These are phyloP conservation scores for Sialia sialis DNA, from an alignment of 2,113 vertebrate species.

Conservation along the genomic window DNA sequence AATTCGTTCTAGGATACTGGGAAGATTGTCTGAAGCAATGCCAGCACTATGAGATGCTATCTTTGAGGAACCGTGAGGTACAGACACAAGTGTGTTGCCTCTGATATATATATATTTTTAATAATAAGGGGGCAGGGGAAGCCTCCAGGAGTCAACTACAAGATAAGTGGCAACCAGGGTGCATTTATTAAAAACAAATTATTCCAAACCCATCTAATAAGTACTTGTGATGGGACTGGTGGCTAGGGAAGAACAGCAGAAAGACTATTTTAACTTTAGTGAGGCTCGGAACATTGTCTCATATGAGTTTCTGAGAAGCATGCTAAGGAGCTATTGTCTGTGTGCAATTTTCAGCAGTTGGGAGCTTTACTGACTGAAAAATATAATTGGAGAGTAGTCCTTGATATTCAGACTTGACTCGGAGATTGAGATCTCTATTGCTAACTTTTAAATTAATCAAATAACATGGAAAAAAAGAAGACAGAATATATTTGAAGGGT, in stretches of 20 bases:
- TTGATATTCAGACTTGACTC: background rate
- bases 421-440: background rate
- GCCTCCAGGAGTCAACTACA: background rate
- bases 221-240: background rate
- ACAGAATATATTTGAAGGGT: background rate
- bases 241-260: background rate
- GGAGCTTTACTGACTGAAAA: background rate
- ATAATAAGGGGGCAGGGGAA: background rate
- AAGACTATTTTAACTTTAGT: background rate
- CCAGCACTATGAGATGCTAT: background rate
- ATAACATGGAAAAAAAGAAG: background rate
- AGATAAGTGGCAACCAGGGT: background rate
- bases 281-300: background rate
- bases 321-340: background rate
- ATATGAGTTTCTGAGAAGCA: background rate
- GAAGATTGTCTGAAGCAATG: constrained; percentile 1
- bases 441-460: background rate
- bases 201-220: background rate
- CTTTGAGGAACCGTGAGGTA: background rate
- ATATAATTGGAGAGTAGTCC: background rate
- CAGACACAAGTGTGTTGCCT: background rate
- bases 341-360: background rate
- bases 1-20: background rate
- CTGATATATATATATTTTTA: background rate
- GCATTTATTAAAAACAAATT: background rate